Percentiles rank a stretch among this genome's conserved stretches.
Conservation (phyloP, 2,113 vertebrate genomes). For the Bubo scandiacus region DNA sequence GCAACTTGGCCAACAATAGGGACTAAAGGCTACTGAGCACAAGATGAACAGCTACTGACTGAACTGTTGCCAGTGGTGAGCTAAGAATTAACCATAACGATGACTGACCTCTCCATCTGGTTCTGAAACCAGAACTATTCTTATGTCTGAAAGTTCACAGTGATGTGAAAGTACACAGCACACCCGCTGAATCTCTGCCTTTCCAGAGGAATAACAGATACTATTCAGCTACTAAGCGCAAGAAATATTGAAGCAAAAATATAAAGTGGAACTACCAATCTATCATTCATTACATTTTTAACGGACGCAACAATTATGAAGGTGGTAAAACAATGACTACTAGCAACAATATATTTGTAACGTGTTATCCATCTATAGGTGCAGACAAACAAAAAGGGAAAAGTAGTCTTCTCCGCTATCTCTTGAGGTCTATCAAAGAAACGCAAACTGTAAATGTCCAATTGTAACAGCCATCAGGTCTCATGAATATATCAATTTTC, state of each 20-base stretch:
- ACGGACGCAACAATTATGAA: background rate
- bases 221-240: background rate
- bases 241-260: background rate
- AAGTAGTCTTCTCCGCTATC: background rate
- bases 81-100: background rate
- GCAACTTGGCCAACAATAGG: background rate
- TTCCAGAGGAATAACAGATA: background rate
- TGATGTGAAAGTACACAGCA: background rate
- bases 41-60: background rate
- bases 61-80: background rate
- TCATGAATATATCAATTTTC: slow-evolving; percentile 45
- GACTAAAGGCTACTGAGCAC: background rate
- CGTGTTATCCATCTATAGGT: background rate
- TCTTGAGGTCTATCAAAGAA: slow-evolving; percentile 16
- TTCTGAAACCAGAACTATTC: background rate
- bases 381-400: background rate
- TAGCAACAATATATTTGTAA: background rate
- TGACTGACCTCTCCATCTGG: background rate
- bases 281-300: background rate
- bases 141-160: background rate
- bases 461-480: slow-evolving; percentile 35
- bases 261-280: background rate
- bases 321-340: background rate
- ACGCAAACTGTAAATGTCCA: slow-evolving; percentile 35
- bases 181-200: background rate